phyloP scores from a whole-genome alignment of 2,797 vertebrate species.

The Heterohyrax brucei region DNA sequence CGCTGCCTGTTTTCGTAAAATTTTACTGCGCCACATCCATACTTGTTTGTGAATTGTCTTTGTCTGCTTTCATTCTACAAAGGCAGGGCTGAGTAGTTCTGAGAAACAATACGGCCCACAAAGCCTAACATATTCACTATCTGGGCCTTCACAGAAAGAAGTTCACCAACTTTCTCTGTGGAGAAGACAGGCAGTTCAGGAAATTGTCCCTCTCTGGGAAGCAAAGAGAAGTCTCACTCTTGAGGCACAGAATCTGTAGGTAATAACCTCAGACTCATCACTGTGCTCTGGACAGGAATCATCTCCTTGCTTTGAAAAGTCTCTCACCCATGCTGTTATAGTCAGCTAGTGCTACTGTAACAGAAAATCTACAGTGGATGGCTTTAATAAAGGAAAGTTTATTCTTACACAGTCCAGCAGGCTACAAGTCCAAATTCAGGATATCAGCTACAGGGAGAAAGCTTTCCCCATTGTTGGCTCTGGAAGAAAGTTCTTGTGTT shows the following conservation, averaged over 20 bases:
- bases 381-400: too few species aligned
- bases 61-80: not conserved
- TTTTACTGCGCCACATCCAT: not conserved
- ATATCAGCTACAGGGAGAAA: too few species aligned
- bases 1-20: not conserved
- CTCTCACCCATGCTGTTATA: not conserved
- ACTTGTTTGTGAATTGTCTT: not conserved
- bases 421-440: too few species aligned
- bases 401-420: too few species aligned
- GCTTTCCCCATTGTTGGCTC: too few species aligned
- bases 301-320: constrained; percentile 3
- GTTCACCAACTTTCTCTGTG: not conserved
- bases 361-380: too few species aligned
- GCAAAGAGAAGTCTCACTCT: not conserved
- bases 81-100: not conserved
- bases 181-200: constrained; percentile 41
- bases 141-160: not conserved
- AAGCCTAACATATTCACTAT: not conserved
- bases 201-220: constrained; percentile 14
- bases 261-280: not conserved
- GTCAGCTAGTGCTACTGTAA: too few species aligned
- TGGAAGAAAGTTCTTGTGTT: too few species aligned
- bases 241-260: not conserved
- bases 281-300: not conserved
- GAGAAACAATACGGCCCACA: not conserved